Base-by-base conservation (phyloP, 2,888 invertebrate species). In the Pollenia amentaria region DNA sequence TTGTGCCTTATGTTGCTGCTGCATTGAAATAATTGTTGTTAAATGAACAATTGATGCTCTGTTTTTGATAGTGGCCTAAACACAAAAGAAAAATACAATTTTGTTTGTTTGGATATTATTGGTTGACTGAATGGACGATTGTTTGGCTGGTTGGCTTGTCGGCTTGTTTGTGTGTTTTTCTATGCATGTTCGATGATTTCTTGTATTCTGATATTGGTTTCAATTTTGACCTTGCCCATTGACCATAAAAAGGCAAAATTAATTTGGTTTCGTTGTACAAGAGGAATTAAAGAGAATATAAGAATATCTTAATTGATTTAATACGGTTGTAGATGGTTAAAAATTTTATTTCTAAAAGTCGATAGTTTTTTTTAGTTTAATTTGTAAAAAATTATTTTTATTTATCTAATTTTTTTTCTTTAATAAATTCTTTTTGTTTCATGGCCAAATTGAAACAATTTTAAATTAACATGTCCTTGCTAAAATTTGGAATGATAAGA, bases 11-110 rank as follows among this genome's bases (percentile, higher is more conserved):
- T 87, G 83, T 76, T 73, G 73, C 21, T 69, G 40, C 53, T 72
- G 62, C 44, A 70, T 70, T 75, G 42, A 62, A 80, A 80, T 80
- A 76, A 82, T 82, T 82, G 57, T 76, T 75, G 40, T 82, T 53
- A 48, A 86, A 87, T 79, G 55, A 86, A 87, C 83, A 87, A 84
- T 87, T 77, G 87, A 86, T 80, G 83, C 67, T 87, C 87, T 87
- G 76, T 67, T 87, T 84, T 75, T 84, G 83, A 87, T 84, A 72
- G 87, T 84, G 87, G 80, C 72, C 76, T 65, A 77, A 78, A 70
- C 73, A 75, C 78, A 86, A 72, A 38, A 44, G 16, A 18, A 62
- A 38, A 57, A 65, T 38, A 42, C 57, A 21, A 57, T 29, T 55
- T 70, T 38, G 29, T 46, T 70, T 82, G 60, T 75, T 82, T 75